Evolutionary conservation across 2,113 vertebrate species (phyloP), one percentile per base, ranked within the genome.

Genomic region (Pongo pygmaeus): DNA sequence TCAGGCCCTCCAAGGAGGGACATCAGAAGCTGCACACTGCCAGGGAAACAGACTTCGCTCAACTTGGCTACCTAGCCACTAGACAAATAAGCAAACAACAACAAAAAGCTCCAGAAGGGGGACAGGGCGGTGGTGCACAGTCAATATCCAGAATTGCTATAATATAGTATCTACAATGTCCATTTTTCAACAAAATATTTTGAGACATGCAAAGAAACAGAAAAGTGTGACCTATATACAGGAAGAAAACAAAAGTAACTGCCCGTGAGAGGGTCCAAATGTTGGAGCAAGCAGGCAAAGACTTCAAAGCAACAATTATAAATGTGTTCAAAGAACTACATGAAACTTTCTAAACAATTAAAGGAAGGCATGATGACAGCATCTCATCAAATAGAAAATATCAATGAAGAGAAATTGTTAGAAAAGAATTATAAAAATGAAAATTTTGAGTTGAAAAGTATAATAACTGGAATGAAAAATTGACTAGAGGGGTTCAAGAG

Each of bases 401-500:
- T n/a, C 84, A 64, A 22, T 72, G 57, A 86, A 43, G 48, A 78
- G 25, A 55, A 88, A 80, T 35, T 38, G 25, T 38, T 55, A 70
- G 30, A 57, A 22, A 94, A 72, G 32, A 61, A 72, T 83, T 81
- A 50, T 61, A 84, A 67, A 84, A 55, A 72, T 69, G 74, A 40
- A 87, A 92, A 88, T 17, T 25, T 61, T 46, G 6, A 30, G 5
- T 84, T 80, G 32, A 78, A 86, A 77, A 69, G 12, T 57, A 23
- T 69, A 75, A 46, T 48, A 64, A 64, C 61, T 52, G 55, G 94
- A 74, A 64, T 83, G 74, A 91, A 94, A 89, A 95, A 43, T 89
- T 84, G 3, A 50, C 64, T 27, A 7, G 74, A 70, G 25, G 4
- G 6, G 1, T 20, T 52, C 18, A 81, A 52, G 8, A 32, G 30